Percentiles rank a stretch among this genome's conserved stretches.
phyloP scores from a whole-genome alignment of 2,113 vertebrate genomes.

The Heterocephalus glaber region DNA sequence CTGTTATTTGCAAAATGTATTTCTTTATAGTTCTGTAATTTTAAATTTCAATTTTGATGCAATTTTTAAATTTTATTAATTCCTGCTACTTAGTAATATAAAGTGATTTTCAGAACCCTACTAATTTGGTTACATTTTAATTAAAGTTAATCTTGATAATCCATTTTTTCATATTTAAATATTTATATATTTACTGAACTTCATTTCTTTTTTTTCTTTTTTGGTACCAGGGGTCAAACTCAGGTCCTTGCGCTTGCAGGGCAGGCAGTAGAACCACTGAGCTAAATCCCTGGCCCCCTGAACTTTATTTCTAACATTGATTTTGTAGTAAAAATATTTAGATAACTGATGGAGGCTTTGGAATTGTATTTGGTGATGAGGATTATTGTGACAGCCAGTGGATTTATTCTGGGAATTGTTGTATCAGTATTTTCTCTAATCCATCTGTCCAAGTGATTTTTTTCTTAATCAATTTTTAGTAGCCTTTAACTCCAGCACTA shows the following conservation, averaged over 20 bases:
- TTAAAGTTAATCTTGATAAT: background rate
- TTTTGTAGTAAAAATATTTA: background rate
- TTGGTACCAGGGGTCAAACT: too few relatives aligned
- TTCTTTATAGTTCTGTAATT: background rate
- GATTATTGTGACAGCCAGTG: background rate
- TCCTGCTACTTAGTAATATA: background rate
- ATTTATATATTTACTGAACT: background rate
- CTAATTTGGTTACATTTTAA: background rate
- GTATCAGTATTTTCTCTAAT: background rate
- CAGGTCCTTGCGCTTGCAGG: too few relatives aligned
- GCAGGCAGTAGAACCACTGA: too few relatives aligned
- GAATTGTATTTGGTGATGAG: background rate
- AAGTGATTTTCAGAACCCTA: background rate
- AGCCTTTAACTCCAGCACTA: background rate
- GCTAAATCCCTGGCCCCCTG: too few relatives aligned
- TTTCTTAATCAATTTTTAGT: background rate
- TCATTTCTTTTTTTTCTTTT: too few relatives aligned
- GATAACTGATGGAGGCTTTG: background rate
- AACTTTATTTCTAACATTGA: background rate
- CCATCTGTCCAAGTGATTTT: background rate
- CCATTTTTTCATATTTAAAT: background rate
- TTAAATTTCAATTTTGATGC: background rate
- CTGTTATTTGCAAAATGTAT: background rate
- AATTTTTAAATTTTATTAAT: background rate
- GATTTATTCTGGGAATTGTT: background rate